Evolutionary conservation across 2,797 vertebrate genomes (phyloP).

Genomic region (Cossypha caffra): DNA sequence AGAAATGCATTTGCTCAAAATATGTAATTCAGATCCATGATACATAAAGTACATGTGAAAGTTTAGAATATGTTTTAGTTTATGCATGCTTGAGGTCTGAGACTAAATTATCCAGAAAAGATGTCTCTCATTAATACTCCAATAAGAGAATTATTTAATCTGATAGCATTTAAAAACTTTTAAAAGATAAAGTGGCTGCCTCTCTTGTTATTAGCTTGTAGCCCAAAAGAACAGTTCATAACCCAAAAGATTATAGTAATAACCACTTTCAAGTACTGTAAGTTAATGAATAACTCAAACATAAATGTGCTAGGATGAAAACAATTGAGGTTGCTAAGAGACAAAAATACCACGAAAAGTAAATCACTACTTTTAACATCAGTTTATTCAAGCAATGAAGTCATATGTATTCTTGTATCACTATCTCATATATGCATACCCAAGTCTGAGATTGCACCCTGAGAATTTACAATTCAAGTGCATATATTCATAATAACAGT

Average conservation of each 20-base stretch:
- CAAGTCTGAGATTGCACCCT: background rate
- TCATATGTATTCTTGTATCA: background rate
- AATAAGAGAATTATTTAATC: background rate
- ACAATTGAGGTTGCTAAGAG: conserved; percentile 36
- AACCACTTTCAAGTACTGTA: background rate
- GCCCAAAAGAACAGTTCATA: conserved; percentile 1
- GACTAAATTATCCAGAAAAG: background rate
- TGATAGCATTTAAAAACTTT: background rate
- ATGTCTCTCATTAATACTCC: background rate
- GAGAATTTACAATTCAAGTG: conserved; percentile 11
- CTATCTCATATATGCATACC: background rate
- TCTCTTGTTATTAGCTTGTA: background rate
- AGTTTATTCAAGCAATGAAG: conserved; percentile 38
- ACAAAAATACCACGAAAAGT: conserved; percentile 14
- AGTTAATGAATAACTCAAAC: conserved; percentile 40
- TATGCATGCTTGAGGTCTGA: background rate
- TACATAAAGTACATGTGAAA: background rate
- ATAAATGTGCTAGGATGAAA: background rate
- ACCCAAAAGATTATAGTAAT: background rate
- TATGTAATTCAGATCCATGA: background rate
- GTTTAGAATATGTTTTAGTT: background rate
- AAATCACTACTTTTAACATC: conserved; percentile 31
- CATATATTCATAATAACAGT: background rate
- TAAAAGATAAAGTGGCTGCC: background rate
- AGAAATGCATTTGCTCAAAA: background rate